phyloP scores from a whole-genome alignment of 2,888 invertebrate genomes.

The Cheilosia scutellata region DNA sequence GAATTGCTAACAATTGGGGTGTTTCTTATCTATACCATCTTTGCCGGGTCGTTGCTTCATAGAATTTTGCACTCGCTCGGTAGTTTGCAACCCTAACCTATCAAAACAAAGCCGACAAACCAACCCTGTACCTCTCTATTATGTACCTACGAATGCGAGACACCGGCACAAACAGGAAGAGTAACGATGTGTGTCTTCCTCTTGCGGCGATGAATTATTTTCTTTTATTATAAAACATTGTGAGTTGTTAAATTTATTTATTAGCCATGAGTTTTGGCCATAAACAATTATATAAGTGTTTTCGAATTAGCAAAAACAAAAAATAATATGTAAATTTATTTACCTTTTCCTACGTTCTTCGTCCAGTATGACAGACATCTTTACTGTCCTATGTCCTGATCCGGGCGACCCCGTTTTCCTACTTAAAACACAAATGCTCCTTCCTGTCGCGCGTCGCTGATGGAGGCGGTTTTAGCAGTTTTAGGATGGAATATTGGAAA shows the following conservation, averaged over 20 bases:
- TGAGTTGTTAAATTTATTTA: neutral
- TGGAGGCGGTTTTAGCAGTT: slow-evolving; percentile 27
- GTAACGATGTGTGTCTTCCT: neutral
- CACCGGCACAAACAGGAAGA: slow-evolving; percentile 29
- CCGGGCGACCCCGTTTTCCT: slow-evolving; percentile 37
- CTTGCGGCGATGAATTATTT: neutral
- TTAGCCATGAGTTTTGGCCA: slow-evolving; percentile 1
- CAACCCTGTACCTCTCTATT: slow-evolving; percentile 19
- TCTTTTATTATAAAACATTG: neutral
- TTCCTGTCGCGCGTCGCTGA: slow-evolving; percentile 29
- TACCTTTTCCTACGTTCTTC: slow-evolving; percentile 73
- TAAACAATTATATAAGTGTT: slow-evolving; percentile 65
- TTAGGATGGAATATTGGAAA: slow-evolving; percentile 53
- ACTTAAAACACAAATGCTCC: slow-evolving; percentile 40
- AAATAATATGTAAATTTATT: slow-evolving; percentile 7
- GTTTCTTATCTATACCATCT: slow-evolving; percentile 13
- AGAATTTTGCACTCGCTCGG: slow-evolving; percentile 2
- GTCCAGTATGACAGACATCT: slow-evolving; percentile 69
- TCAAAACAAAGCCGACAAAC: slow-evolving; percentile 63
- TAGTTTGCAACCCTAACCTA: slow-evolving; percentile 59
- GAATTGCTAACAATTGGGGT: slow-evolving; percentile 11
- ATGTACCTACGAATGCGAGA: slow-evolving; percentile 31
- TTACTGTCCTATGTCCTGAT: slow-evolving; percentile 54
- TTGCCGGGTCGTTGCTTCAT: neutral
- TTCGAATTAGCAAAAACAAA: slow-evolving; percentile 29